Conservation (phyloP, 2,797 vertebrate genomes). For the Onychomys leucogaster region DNA sequence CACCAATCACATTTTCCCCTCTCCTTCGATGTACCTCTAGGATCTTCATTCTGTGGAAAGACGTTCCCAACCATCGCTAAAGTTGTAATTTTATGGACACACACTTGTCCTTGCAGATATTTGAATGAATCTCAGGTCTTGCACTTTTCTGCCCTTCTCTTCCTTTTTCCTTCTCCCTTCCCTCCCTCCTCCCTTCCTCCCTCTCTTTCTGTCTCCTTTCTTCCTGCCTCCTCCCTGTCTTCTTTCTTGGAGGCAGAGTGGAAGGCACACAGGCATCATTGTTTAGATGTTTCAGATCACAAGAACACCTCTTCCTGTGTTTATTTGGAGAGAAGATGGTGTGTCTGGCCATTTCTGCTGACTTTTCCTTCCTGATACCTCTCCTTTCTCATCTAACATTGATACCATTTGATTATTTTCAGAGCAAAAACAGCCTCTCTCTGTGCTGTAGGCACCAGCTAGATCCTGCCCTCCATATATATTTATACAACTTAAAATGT, state of each 20-base stretch:
- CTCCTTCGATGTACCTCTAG: background rate
- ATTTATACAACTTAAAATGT: slow-evolving; percentile 24
- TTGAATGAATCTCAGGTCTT: slow-evolving; percentile 34
- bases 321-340: background rate
- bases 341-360: background rate
- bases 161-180: no score
- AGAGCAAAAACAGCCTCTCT: slow-evolving; percentile 8
- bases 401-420: slow-evolving; percentile 21
- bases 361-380: background rate
- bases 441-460: background rate
- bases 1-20: background rate
- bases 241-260: background rate
- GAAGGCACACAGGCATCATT: background rate
- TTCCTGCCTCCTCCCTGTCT: background rate
- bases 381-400: background rate
- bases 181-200: no score
- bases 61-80: background rate
- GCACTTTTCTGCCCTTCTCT: background rate
- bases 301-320: background rate
- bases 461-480: background rate
- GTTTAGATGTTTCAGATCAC: background rate
- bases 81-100: background rate
- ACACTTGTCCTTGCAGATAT: background rate
- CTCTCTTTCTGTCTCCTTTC: no score
- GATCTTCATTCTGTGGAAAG: background rate